These are phyloP conservation scores for Thalassoma bifasciatum DNA, from an alignment of 2,113 vertebrate species.

Conservation along the genomic window DNA sequence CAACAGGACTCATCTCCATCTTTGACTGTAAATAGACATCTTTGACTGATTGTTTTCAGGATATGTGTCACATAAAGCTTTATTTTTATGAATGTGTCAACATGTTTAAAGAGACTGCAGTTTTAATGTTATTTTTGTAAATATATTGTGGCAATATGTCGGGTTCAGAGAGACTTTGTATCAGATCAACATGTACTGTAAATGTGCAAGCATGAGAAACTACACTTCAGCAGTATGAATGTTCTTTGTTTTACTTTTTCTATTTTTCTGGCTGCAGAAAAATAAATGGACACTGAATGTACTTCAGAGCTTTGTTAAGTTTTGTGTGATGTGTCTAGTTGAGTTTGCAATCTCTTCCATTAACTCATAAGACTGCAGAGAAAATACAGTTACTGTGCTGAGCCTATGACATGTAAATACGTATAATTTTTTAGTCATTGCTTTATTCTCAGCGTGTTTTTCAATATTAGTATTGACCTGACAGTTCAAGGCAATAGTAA, in stretches of 20 bases:
- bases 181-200: slow-evolving; percentile 78
- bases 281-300: slow-evolving; percentile 81
- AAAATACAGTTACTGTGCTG: not conserved
- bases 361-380: too few relatives aligned
- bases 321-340: not conserved
- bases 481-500: too few relatives aligned
- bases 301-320: slow-evolving; percentile 30
- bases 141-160: slow-evolving; percentile 74
- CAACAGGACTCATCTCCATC: slow-evolving; percentile 71
- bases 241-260: slow-evolving; percentile 75
- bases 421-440: too few relatives aligned
- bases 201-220: slow-evolving; percentile 79
- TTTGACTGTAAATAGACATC: slow-evolving; percentile 71
- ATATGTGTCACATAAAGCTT: slow-evolving; percentile 75
- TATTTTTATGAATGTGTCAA: slow-evolving; percentile 79
- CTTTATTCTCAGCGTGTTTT: too few relatives aligned
- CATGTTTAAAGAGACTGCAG: slow-evolving; percentile 67
- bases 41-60: slow-evolving; percentile 36
- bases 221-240: slow-evolving; percentile 81
- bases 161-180: slow-evolving; percentile 64
- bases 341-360: too few relatives aligned
- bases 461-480: too few relatives aligned
- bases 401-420: too few relatives aligned
- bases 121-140: slow-evolving; percentile 81
- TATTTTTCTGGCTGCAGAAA: slow-evolving; percentile 78